phyloP scores from a whole-genome alignment of 1,140 invertebrate genomes.

The Lepidotrigona ventralis region DNA sequence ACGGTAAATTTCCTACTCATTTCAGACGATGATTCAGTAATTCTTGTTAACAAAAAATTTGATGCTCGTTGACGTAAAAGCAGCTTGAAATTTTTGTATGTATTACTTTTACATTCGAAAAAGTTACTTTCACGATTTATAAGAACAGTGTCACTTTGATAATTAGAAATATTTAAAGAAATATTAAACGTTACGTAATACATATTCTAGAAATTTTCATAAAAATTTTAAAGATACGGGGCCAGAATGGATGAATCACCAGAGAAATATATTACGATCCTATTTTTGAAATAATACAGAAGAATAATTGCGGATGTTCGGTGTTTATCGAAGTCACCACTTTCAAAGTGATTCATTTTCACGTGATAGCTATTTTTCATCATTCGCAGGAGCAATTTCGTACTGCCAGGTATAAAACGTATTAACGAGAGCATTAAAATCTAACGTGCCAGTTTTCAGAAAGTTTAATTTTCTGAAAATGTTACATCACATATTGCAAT shows the following conservation, averaged over 20 bases:
- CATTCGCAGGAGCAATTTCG: background rate
- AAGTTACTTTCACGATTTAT: background rate
- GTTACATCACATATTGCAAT: background rate
- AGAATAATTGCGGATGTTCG: background rate
- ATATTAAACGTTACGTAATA: background rate
- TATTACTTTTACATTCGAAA: background rate
- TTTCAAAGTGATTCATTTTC: background rate
- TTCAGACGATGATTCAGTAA: background rate
- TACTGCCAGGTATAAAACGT: too few relatives aligned
- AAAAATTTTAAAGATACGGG: background rate
- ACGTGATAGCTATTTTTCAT: background rate
- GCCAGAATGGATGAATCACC: background rate
- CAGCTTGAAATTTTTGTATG: background rate
- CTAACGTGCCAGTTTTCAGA: background rate
- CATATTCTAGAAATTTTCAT: rapidly evolving
- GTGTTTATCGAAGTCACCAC: background rate
- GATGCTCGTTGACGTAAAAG: background rate
- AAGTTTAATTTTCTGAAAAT: background rate
- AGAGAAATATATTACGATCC: background rate
- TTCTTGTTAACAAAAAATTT: background rate
- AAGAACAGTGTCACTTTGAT: too few relatives aligned
- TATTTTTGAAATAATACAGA: background rate
- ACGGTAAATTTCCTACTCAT: background rate
- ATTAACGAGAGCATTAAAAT: background rate
- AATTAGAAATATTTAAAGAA: background rate